A percentile compares a stretch with the other conserved stretches of the same genome.
Evolutionary conservation across 2,888 invertebrate species (phyloP).

Genomic region (Drosophila flavopinicola): DNA sequence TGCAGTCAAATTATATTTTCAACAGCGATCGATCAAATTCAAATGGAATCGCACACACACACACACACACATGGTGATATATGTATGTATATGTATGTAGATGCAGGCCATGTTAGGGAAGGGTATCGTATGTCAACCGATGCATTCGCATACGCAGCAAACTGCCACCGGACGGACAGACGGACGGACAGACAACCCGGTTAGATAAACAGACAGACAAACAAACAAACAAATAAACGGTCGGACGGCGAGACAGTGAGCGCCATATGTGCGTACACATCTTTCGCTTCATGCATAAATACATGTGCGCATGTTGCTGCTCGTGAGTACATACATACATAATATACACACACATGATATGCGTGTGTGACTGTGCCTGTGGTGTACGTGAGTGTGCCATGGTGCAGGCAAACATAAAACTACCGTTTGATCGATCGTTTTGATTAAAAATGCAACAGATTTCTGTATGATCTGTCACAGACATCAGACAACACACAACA

Average conservation of each 20-base stretch:
- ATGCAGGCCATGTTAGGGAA: slow-evolving; percentile 41
- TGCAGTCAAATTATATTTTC: slow-evolving; percentile 56
- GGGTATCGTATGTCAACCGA: slow-evolving; percentile 71
- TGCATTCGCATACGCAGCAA: slow-evolving; percentile 61
- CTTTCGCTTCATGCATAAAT: slow-evolving; percentile 39
- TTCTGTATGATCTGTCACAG: slow-evolving; percentile 82
- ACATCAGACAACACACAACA: slow-evolving; percentile 45
- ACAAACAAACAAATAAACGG: slow-evolving; percentile 36
- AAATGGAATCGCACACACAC: slow-evolving; percentile 34
- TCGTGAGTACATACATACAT: slow-evolving; percentile 10
- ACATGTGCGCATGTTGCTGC: slow-evolving; percentile 23
- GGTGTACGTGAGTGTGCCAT: slow-evolving; percentile 38
- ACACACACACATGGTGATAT: slow-evolving; percentile 4
- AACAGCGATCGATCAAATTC: slow-evolving; percentile 70
- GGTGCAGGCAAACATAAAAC: slow-evolving; percentile 68
- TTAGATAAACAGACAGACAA: slow-evolving; percentile 46
- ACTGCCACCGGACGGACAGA: slow-evolving; percentile 20
- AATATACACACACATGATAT: neutral
- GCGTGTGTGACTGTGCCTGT: slow-evolving; percentile 1
- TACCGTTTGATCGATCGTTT: slow-evolving; percentile 83
- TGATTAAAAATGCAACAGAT: slow-evolving; percentile 84
- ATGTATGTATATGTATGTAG: too few species aligned
- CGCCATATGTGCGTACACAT: slow-evolving; percentile 66
- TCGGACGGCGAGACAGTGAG: slow-evolving; percentile 37
- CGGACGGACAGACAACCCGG: slow-evolving; percentile 24